These are phyloP conservation scores for Albula goreensis DNA, from an alignment of 2,113 vertebrate species.

Conservation along the genomic window DNA sequence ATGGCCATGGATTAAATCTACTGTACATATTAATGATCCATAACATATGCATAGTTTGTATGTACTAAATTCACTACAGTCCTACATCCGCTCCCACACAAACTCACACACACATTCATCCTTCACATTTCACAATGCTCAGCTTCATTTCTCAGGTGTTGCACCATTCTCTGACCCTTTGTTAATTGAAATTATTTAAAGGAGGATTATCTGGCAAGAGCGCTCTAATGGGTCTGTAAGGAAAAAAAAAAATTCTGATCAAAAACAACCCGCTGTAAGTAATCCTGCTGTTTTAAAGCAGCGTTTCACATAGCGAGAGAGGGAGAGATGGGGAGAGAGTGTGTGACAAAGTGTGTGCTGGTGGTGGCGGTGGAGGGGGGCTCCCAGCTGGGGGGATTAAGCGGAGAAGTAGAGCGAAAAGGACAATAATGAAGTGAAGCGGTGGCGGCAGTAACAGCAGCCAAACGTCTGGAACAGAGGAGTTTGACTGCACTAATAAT, in stretches of 20 bases:
- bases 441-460: not conserved
- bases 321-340: not conserved
- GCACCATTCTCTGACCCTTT: not conserved
- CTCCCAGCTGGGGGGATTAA: constrained; percentile 38
- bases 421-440: constrained; percentile 48
- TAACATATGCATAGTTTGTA: too few species aligned
- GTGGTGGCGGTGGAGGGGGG: not conserved
- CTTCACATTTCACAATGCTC: too few species aligned
- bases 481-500: constrained; percentile 39
- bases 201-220: not conserved
- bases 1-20: too few species aligned
- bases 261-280: not conserved
- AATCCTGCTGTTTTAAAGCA: constrained; percentile 1
- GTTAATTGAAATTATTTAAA: not conserved
- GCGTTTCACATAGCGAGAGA: not conserved
- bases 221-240: not conserved
- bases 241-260: not conserved
- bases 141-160: too few species aligned
- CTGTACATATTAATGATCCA: too few species aligned
- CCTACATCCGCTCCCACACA: too few species aligned
- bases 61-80: too few species aligned
- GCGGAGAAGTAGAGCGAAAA: constrained; percentile 38
- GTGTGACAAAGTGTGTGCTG: not conserved
- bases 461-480: constrained; percentile 19
- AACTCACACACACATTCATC: too few species aligned